Percentiles rank a stretch among this genome's conserved stretches.
Conservation (phyloP, 2,797 vertebrate genomes). For the Anguilla pacifica region DNA sequence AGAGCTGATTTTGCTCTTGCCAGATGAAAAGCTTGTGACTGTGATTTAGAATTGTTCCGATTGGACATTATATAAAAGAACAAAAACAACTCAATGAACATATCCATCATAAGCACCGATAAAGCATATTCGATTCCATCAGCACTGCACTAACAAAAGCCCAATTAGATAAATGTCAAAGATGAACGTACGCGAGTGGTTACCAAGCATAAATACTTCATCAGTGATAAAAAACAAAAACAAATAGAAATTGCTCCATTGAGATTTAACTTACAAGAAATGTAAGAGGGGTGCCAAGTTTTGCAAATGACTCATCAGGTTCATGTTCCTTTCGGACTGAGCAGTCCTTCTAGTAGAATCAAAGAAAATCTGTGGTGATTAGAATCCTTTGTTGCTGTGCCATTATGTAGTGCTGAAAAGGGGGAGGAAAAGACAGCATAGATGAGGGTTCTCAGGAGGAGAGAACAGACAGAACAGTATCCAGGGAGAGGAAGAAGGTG, state of each 20-base stretch:
- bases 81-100: conserved; percentile 2
- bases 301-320: neutral
- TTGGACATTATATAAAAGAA: neutral
- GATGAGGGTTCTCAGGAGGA: neutral
- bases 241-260: neutral
- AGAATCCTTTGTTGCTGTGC: neutral
- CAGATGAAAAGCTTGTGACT: neutral
- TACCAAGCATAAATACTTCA: neutral
- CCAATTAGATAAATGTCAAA: conserved; percentile 1
- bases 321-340: neutral
- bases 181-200: neutral
- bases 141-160: neutral
- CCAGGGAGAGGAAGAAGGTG: neutral
- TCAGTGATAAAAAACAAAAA: conserved; percentile 1
- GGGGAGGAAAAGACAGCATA: neutral
- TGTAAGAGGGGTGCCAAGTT: neutral
- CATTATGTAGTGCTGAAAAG: neutral
- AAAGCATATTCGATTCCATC: conserved; percentile 15
- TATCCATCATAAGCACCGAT: conserved; percentile 9
- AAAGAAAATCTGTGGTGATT: neutral
- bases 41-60: neutral
- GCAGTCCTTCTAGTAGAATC: neutral
- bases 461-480: neutral
- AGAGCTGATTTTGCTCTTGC: neutral
- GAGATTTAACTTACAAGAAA: neutral